Evolutionary conservation across 2,113 vertebrate genomes (phyloP).

Genomic region (Chionis minor): DNA sequence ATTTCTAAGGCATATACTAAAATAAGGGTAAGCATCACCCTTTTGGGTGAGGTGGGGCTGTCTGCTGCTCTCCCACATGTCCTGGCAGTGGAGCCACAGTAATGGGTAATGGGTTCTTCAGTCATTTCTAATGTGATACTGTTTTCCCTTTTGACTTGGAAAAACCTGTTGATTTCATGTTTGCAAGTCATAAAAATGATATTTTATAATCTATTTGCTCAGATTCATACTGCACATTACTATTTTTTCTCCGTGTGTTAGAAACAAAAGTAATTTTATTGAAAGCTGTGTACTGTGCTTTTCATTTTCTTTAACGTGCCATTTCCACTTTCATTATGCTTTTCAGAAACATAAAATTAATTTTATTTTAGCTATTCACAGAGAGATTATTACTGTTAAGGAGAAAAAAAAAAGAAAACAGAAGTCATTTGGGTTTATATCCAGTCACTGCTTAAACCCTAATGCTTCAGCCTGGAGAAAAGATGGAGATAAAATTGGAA

Average conservation of each 20-base stretch:
- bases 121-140: not conserved
- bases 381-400: not conserved
- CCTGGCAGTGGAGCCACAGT: too few species aligned
- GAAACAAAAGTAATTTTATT: not conserved
- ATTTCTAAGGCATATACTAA: not conserved
- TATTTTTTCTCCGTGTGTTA: not conserved
- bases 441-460: not conserved
- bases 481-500: not conserved
- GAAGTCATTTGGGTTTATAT: not conserved
- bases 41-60: not conserved
- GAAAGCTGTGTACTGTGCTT: not conserved
- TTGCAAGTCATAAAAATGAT: not conserved
- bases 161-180: not conserved
- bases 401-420: too few species aligned
- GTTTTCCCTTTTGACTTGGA: not conserved
- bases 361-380: not conserved
- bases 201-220: not conserved
- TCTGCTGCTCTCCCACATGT: rapidly evolving
- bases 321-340: not conserved
- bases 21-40: not conserved
- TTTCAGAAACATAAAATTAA: not conserved
- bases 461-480: not conserved
- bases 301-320: not conserved
- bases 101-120: not conserved
- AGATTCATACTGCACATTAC: not conserved